A percentile compares a stretch with the other conserved stretches of the same genome.
Evolutionary conservation across 1,140 invertebrate genomes (phyloP).

Genomic region (Euura lappo): DNA sequence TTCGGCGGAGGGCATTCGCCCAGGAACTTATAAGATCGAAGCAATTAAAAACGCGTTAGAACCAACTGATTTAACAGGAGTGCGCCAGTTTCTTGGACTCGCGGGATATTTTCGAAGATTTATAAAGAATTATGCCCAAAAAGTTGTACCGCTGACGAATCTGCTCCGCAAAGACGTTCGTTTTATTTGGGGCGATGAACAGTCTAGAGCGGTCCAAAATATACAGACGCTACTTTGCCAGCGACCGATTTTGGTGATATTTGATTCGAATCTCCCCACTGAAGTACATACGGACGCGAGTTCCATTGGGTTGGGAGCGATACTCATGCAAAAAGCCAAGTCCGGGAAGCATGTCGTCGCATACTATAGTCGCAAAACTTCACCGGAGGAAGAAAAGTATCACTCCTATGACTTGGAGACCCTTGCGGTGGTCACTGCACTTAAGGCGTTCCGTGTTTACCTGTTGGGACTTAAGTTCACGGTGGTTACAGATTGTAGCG

Average conservation of each 20-base stretch:
- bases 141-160: constrained; percentile 34
- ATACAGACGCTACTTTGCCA: neutral
- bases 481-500: constrained; percentile 47
- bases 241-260: constrained; percentile 21
- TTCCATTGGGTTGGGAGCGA: constrained; percentile 33
- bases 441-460: constrained; percentile 46
- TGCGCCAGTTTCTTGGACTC: constrained; percentile 42
- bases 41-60: constrained; percentile 23
- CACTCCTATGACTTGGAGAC: constrained; percentile 51
- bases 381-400: constrained; percentile 37
- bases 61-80: constrained; percentile 28
- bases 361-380: constrained; percentile 45
- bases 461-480: constrained; percentile 47
- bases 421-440: constrained; percentile 37
- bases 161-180: constrained; percentile 31
- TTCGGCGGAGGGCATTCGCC: constrained; percentile 32
- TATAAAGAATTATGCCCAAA: constrained; percentile 35
- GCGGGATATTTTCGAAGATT: constrained; percentile 48
- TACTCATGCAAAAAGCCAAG: constrained; percentile 36
- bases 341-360: constrained; percentile 20
- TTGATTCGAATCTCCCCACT: constrained; percentile 26
- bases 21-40: constrained; percentile 31
- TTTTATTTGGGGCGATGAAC: constrained; percentile 14
- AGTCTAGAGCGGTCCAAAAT: neutral
- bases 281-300: constrained; percentile 40